These are phyloP conservation scores for Actinopyga echinites DNA, from an alignment of 53 echinoderm and acorn worm genomes.

Conservation along the genomic window DNA sequence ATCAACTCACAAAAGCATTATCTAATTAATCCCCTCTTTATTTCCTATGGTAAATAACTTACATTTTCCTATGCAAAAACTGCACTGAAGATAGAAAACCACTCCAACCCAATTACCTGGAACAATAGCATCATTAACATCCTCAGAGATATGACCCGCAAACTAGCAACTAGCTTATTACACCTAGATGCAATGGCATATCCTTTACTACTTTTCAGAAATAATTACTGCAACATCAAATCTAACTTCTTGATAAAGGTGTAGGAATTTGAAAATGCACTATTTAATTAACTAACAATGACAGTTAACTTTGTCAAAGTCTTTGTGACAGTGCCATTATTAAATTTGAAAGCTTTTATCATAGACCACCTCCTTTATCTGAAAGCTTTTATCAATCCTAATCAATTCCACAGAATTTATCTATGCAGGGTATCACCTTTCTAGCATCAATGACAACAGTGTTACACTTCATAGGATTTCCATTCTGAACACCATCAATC, in stretches of 20 bases:
- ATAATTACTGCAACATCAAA: not conserved
- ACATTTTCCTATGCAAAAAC: too few species aligned
- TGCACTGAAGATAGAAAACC: too few species aligned
- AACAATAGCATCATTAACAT: too few species aligned
- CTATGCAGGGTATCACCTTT: constrained; percentile 18
- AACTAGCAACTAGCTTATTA: too few species aligned
- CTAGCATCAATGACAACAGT: constrained; percentile 16
- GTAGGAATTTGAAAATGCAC: constrained; percentile 26
- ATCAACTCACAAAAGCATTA: too few species aligned
- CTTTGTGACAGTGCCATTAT: constrained; percentile 3
- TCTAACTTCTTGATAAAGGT: constrained; percentile 31
- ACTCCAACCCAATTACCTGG: too few species aligned
- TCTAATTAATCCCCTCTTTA: too few species aligned
- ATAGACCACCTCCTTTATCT: not conserved
- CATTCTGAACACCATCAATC: constrained; percentile 18
- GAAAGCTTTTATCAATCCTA: constrained; percentile 1
- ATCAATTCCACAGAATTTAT: constrained; percentile 22
- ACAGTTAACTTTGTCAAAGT: not conserved
- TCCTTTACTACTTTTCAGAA: too few species aligned
- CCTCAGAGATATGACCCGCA: too few species aligned
- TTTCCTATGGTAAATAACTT: too few species aligned
- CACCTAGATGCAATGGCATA: too few species aligned
- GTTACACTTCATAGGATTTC: constrained; percentile 20
- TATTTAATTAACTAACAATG: constrained; percentile 8
- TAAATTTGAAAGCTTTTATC: constrained; percentile 42